Conservation (phyloP, 92 coral and sea anemone species). For the Porites evermanni region DNA sequence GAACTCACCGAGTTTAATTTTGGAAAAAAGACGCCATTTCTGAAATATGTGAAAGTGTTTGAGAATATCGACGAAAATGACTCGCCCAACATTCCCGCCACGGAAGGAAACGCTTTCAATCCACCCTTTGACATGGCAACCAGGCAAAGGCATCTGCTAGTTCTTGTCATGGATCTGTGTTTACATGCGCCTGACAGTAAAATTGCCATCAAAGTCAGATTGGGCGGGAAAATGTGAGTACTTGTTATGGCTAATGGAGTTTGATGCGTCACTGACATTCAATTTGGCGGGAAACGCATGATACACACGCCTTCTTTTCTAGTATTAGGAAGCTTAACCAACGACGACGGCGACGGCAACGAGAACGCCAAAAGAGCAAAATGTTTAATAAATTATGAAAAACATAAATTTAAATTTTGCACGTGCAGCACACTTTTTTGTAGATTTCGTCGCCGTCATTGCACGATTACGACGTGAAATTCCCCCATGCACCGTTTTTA, state of each 20-base stretch:
- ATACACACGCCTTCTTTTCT: too few species aligned
- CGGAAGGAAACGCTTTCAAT: slow-evolving; percentile 68
- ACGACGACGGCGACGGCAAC: too few species aligned
- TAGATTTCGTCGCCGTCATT: too few species aligned
- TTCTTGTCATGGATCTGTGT: slow-evolving; percentile 87
- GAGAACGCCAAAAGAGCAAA: too few species aligned
- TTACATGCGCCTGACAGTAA: slow-evolving; percentile 91
- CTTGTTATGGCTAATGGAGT: background rate
- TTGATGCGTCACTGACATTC: background rate
- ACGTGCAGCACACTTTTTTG: too few species aligned
- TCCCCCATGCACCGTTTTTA: too few species aligned
- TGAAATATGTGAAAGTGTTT: slow-evolving; percentile 87
- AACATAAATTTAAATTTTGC: too few species aligned
- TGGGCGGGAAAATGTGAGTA: slow-evolving; percentile 96
- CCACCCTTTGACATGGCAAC: slow-evolving; percentile 83
- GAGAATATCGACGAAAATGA: slow-evolving; percentile 91
- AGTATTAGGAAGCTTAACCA: too few species aligned
- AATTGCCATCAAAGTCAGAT: slow-evolving; percentile 83
- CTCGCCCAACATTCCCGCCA: slow-evolving; percentile 79
- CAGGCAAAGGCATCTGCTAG: slow-evolving; percentile 86
- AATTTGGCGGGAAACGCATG: too few species aligned
- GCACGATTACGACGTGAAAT: too few species aligned
- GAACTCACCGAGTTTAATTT: slow-evolving; percentile 89
- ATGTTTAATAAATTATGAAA: too few species aligned
- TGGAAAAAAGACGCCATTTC: slow-evolving; percentile 90